These are phyloP conservation scores for human (Homo sapiens) DNA, from an alignment of 2,113 vertebrate genomes.

Conservation along the genomic window GRCh38 chr13:78624501-78625000, in stretches of 20 bases:
- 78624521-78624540: no score
- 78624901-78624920: neutral
- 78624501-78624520: no score
- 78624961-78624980: neutral
- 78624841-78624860: neutral
- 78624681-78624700: neutral
- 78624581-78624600: neutral
- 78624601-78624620: neutral
- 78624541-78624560: neutral
- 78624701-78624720: neutral
- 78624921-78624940: neutral
- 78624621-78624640: neutral
- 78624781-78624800: neutral
- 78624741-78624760: neutral
- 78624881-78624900: neutral
- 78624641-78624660: conserved; percentile 3
- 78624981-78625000: neutral
- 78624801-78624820: neutral
- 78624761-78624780: neutral
- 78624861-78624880: neutral
- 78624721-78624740: neutral
- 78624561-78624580: neutral
- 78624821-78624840: neutral
- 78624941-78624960: neutral
- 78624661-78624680: neutral